Conservation (phyloP, 2,888 invertebrate genomes). For the Bimastos eiseni region DNA sequence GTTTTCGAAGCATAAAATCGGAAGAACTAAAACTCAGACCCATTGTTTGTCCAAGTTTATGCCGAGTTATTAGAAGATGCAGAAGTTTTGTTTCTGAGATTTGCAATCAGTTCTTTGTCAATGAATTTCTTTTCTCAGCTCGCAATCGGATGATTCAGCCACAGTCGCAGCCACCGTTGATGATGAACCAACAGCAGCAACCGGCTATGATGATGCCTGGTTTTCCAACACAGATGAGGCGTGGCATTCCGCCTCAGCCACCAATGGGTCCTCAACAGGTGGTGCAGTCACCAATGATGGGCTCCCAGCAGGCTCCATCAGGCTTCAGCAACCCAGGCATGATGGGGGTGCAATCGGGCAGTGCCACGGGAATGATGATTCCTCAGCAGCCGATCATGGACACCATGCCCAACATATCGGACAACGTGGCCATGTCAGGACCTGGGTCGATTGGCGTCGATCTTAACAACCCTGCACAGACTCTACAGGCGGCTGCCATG, state of each 20-base stretch:
- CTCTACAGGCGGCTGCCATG: neutral
- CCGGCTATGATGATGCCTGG: slow-evolving; percentile 14
- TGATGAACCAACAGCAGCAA: neutral
- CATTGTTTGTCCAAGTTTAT: neutral
- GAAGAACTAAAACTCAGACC: too few species aligned
- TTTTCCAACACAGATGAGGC: neutral
- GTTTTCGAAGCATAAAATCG: too few species aligned
- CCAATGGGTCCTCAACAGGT: neutral
- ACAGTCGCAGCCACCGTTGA: neutral
- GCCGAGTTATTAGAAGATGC: neutral
- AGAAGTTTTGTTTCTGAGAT: neutral
- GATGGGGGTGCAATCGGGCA: neutral
- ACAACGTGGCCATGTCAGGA: slow-evolving; percentile 2
- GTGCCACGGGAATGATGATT: neutral
- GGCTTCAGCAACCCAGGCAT: neutral
- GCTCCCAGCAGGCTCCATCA: neutral
- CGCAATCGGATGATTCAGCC: slow-evolving; percentile 20
- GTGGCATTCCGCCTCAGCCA: neutral
- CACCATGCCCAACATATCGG: neutral
- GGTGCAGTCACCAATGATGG: neutral
- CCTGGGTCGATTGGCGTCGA: slow-evolving; percentile 23
- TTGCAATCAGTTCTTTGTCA: neutral
- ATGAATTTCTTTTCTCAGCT: neutral
- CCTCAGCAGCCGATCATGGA: neutral
- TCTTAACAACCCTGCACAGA: slow-evolving; percentile 29